Conservation (phyloP, 2,888 invertebrate genomes). For the Heliothis peltigera region DNA sequence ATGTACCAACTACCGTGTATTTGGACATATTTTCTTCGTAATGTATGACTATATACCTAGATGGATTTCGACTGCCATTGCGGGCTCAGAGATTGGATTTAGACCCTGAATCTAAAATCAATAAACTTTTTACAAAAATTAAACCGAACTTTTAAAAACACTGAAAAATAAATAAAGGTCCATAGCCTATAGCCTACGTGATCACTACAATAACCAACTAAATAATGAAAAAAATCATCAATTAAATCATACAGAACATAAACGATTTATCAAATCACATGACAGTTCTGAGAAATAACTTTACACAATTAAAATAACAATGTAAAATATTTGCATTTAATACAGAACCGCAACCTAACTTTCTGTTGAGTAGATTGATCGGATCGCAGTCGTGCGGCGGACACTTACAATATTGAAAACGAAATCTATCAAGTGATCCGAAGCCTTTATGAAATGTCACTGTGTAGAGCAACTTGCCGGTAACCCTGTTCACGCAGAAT, state of each 20-base stretch:
- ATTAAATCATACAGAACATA: slow-evolving; percentile 17
- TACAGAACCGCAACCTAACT: slow-evolving; percentile 7
- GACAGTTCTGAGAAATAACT: slow-evolving; percentile 8
- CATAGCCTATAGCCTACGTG: not conserved
- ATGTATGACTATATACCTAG: too few relatives aligned
- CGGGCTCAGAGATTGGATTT: too few relatives aligned
- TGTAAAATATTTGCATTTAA: slow-evolving; percentile 17
- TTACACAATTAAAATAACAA: slow-evolving; percentile 11
- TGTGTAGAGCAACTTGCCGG: slow-evolving; percentile 1
- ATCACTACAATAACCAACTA: not conserved
- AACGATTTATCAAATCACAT: slow-evolving; percentile 24
- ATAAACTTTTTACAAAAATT: too few relatives aligned
- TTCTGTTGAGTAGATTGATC: slow-evolving; percentile 25
- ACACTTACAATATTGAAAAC: slow-evolving; percentile 27
- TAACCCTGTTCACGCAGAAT: not conserved
- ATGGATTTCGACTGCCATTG: too few relatives aligned
- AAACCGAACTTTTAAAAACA: too few relatives aligned
- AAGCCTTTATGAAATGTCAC: slow-evolving; percentile 12
- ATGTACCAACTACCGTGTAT: too few relatives aligned
- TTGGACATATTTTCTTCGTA: too few relatives aligned
- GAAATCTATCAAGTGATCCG: slow-evolving; percentile 26
- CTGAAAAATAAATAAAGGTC: too few relatives aligned
- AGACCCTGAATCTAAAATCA: too few relatives aligned
- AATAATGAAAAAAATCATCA: slow-evolving; percentile 22
- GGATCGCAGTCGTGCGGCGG: not conserved